These are phyloP conservation scores for Clostera curtula DNA, from an alignment of 2,888 invertebrate genomes.

Conservation along the genomic window DNA sequence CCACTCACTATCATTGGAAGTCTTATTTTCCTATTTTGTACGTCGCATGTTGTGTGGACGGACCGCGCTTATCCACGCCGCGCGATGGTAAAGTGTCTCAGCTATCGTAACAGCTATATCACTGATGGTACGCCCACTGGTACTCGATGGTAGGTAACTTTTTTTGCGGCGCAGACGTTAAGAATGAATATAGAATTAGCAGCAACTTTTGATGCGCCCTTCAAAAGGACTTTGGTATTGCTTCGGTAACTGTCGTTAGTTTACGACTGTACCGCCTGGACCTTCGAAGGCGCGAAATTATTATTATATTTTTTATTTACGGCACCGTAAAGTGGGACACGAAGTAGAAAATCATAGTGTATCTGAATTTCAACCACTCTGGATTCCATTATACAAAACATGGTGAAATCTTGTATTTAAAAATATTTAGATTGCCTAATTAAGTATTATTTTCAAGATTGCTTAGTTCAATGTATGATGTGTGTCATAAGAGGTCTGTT, in stretches of 20 bases:
- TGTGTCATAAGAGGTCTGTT: too few species aligned
- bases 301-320: neutral
- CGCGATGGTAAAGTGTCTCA: conserved; percentile 39
- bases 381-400: too few species aligned
- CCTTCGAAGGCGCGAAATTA: neutral
- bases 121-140: conserved; percentile 31
- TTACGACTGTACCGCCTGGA: conserved; percentile 6
- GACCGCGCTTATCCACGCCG: conserved; percentile 29
- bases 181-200: conserved; percentile 20
- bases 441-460: too few species aligned
- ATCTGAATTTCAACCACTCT: too few species aligned
- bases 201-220: conserved; percentile 19
- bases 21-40: too few species aligned
- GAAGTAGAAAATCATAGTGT: too few species aligned
- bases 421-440: too few species aligned
- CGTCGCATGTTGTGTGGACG: too few species aligned
- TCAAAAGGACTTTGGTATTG: conserved; percentile 26
- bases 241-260: conserved; percentile 31
- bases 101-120: conserved; percentile 58
- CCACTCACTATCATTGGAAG: too few species aligned
- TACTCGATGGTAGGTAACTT: conserved; percentile 31
- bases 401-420: too few species aligned
- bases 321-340: too few species aligned
- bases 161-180: conserved; percentile 23
- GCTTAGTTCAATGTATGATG: too few species aligned